A percentile compares a stretch with the other conserved stretches of the same genome.
Conservation (phyloP, 2,113 vertebrate genomes). For the Panthera tigris region DNA sequence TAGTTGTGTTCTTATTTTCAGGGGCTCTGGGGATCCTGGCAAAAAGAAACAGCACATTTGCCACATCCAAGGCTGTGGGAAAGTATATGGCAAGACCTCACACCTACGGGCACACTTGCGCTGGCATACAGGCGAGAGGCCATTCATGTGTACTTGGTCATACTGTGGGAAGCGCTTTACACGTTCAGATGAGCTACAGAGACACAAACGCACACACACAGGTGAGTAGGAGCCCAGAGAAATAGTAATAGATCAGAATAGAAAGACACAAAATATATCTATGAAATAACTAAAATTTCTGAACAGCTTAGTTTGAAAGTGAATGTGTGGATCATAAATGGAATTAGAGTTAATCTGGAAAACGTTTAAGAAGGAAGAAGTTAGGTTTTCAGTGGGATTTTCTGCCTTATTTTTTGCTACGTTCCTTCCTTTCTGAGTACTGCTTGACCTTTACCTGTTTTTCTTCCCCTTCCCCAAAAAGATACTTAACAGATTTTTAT, state of each 20-base stretch:
- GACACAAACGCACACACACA: slow-evolving; percentile 97
- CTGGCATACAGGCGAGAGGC: slow-evolving; percentile 97
- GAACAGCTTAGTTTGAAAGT: background rate
- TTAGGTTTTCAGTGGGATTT: background rate
- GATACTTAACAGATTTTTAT: background rate
- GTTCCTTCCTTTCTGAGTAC: background rate
- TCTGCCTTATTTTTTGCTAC: background rate
- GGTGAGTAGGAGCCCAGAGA: slow-evolving; percentile 79
- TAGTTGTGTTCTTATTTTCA: slow-evolving; percentile 63
- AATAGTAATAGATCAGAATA: background rate
- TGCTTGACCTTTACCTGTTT: background rate
- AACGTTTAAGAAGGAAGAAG: background rate
- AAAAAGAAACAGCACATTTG: slow-evolving; percentile 99
- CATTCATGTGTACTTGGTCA: slow-evolving; percentile 94
- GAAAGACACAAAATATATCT: background rate
- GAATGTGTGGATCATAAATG: background rate
- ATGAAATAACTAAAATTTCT: background rate
- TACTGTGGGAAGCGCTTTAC: slow-evolving; percentile 98
- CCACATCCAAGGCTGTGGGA: slow-evolving; percentile 94
- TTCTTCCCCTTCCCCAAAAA: background rate
- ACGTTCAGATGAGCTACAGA: slow-evolving; percentile 95
- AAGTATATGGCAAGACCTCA: slow-evolving; percentile 97
- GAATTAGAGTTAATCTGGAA: slow-evolving; percentile 34
- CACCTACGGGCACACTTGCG: slow-evolving; percentile 95
- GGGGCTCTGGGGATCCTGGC: slow-evolving; percentile 90